Base-by-base conservation (phyloP, 2,797 vertebrate species). In the Botia almorhae region DNA sequence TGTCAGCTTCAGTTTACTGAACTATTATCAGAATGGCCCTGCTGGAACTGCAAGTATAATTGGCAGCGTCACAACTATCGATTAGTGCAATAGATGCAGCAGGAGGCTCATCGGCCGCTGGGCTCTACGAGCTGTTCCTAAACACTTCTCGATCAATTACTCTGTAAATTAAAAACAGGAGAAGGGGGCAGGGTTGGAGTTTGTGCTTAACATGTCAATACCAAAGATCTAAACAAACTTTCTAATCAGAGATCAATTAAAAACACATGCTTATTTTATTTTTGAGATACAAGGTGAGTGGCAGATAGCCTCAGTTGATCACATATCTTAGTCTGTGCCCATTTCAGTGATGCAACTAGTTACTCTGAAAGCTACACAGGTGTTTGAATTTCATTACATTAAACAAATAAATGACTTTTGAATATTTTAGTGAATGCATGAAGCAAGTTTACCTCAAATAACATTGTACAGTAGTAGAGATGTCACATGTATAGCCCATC, bases 61-160 rank as follows among this genome's bases (percentile, higher is more conserved):
- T 80, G 71, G 60, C 39, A 71, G 29, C 70, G 75, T 80, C 79
- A 78, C 60, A 60, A 55, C 50, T 53, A 85, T 86, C 78, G 60
- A 83, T 83, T 67, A 58, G 71, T 75, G 58, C 64, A 81, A 43
- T 76, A 61, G 78, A 78, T 72, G 68, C 73, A 43, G 46, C 72
- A 61, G 21, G 58, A 82, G 64, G 46, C 68, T 69, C 10, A 29
- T 26, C 0, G 26, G 51, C 17, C 16, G 64, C 68, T 26, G 21
- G 10, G 19, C 55, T 4, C 53, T 14, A 19, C 55, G 19, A 48
- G 16, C 39, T n/a, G 26, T 72, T 33, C 16, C 78, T 29, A 82
- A 81, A 68, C 33, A 39, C 75, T 51, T 71, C 78, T 78, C 65
- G 43, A 80, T 83, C 82, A 58, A 43, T 72, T 76, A 26, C 61